phyloP scores from a whole-genome alignment of 2,113 vertebrate genomes.

The Eidolon helvum region DNA sequence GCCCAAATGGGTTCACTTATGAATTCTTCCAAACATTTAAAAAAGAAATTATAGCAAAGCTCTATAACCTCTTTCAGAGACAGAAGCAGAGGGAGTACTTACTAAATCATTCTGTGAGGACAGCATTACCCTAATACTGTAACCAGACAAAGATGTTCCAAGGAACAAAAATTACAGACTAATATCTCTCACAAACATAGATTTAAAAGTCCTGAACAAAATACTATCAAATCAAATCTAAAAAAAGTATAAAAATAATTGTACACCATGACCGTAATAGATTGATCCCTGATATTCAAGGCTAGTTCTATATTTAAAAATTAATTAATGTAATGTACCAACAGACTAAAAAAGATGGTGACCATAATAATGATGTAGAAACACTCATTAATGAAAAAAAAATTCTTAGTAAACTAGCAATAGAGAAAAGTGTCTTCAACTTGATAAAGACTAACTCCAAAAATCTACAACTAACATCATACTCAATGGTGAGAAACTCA shows the following conservation, averaged over 20 bases:
- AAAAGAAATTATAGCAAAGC: no score
- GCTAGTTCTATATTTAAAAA: not conserved
- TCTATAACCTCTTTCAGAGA: not conserved
- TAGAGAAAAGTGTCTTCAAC: not conserved
- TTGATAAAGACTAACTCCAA: not conserved
- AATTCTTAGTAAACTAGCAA: not conserved
- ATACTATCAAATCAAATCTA: not conserved
- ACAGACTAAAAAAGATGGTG: not conserved
- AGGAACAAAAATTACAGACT: not conserved
- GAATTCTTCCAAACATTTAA: not conserved
- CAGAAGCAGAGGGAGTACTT: not conserved
- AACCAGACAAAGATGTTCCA: not conserved
- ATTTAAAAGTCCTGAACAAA: not conserved
- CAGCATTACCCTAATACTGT: not conserved
- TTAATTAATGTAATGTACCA: not conserved
- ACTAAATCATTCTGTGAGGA: not conserved
- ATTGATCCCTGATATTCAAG: not conserved
- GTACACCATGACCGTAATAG: not conserved
- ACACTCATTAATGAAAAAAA: not conserved
- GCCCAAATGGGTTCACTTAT: not conserved
- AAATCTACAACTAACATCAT: not conserved
- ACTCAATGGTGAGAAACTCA: not conserved
- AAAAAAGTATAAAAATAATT: not conserved
- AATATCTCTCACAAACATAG: not conserved
- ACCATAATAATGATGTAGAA: not conserved